Percentiles rank a stretch among this genome's conserved stretches.
Conservation (phyloP, 1,140 invertebrate species). For the Aricia agestis region DNA sequence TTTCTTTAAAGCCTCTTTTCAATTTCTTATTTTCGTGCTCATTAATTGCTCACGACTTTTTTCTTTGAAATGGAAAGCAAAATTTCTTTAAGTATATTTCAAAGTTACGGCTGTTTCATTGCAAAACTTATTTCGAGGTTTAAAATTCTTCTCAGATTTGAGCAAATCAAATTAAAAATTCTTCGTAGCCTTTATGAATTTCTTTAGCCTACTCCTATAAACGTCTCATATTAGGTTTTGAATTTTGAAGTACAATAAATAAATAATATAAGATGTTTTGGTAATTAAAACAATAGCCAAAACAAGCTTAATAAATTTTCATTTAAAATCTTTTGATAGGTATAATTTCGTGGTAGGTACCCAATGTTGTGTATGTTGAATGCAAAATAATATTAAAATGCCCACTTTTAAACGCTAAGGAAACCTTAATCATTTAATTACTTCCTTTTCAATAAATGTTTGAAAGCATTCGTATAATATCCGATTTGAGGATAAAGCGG, state of each 20-base stretch:
- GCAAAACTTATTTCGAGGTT: background rate
- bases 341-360: too few relatives aligned
- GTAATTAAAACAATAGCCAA: too few relatives aligned
- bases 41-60: background rate
- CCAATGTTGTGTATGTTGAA: too few relatives aligned
- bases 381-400: background rate
- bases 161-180: background rate
- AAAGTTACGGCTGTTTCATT: conserved; percentile 12
- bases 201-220: too few relatives aligned
- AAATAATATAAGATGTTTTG: too few relatives aligned
- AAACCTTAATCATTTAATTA: background rate
- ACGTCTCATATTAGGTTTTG: too few relatives aligned
- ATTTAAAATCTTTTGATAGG: too few relatives aligned
- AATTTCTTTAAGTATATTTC: conserved; percentile 8
- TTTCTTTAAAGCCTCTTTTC: background rate
- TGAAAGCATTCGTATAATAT: background rate
- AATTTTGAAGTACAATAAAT: too few relatives aligned
- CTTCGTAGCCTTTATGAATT: too few relatives aligned
- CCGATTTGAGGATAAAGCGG: background rate
- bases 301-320: too few relatives aligned
- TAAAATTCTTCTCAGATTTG: background rate
- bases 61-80: conserved; percentile 5
- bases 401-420: background rate
- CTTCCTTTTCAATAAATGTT: conserved; percentile 10
- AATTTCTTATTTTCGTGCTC: background rate